Conservation (phyloP, 2,797 vertebrate genomes). For the Chaenodraco wilsoni region DNA sequence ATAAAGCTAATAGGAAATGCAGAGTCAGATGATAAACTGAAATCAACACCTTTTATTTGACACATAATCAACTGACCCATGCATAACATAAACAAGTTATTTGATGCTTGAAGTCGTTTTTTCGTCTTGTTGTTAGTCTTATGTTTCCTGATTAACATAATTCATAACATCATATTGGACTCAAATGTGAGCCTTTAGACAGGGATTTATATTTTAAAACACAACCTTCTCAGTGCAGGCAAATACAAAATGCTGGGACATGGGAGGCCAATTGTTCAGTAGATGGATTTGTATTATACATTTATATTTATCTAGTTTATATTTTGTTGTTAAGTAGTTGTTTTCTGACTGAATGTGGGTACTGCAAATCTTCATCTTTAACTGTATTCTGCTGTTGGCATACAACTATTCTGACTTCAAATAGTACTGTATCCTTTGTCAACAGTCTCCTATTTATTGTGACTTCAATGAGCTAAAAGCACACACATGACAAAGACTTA, state of each 20-base stretch:
- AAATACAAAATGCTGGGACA: background rate
- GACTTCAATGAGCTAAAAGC: background rate
- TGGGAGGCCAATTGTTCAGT: background rate
- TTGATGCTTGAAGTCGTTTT: no score
- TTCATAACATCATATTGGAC: background rate
- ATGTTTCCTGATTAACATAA: background rate
- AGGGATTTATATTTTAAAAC: background rate
- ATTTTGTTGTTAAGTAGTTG: background rate
- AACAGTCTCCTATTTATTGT: slow-evolving; percentile 1
- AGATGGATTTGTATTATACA: background rate
- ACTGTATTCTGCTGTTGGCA: background rate
- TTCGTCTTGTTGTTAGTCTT: no score
- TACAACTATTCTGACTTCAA: no score
- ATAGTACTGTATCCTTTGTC: background rate
- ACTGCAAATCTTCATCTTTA: background rate
- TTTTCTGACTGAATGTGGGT: background rate
- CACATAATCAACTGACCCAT: background rate
- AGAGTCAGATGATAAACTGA: background rate
- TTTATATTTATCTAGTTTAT: background rate
- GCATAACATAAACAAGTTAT: background rate
- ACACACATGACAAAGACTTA: slow-evolving; percentile 11
- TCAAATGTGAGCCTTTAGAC: background rate
- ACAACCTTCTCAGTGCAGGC: background rate
- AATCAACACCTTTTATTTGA: background rate
- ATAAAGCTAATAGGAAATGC: background rate